Base-by-base conservation (phyloP, 2,888 invertebrate species). In the Heterodera filipjevi region DNA sequence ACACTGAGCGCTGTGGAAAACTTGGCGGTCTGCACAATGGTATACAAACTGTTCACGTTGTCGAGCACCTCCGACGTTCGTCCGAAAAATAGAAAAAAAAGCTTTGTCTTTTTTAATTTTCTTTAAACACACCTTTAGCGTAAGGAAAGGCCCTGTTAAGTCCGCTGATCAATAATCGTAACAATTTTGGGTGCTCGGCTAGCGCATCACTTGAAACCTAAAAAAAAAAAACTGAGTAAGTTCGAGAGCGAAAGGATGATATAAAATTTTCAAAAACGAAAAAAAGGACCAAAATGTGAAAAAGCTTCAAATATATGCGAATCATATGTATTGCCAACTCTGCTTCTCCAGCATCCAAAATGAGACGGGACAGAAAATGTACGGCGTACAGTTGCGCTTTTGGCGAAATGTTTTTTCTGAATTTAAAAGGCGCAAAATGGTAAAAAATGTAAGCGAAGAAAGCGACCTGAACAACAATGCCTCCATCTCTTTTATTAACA, bases 301-400 rank as follows among this genome's bases (percentile, higher is more conserved):
- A 99, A 90, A 98, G 95, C 0, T 95, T 93, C 89, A 99, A 95
- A 90, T 98, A 99, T 74, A 98, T 93, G 82, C 93, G 92, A 70
- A 99, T 94, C 49, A 99, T 91, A 85, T 93, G 93, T 84, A 93
- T 93, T 0, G 97, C 95, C 27, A 96, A 92, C 72, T 93, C 92
- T 3, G 93, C 92, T 59, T 87, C 85, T 5, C 82, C 92, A 14
- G 81, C 82, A 44, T 81, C 66, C 64, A 95, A 91, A 81, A 93
- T 92, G 89, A 96, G 94, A 90, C 95, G 95, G 71, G 94, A 93
- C 49, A 99, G 91, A 89, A 95, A 95, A 89, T 97, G 96, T 6
- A 98, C 92, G 0, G 94, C 94, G 90, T 96, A 97, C 89, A 95
- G 96, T 89, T 97, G 96, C 0, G 96, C 94, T 66, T 93, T 92